A percentile compares a stretch with the other conserved stretches of the same genome.
phyloP scores from a whole-genome alignment of 2,797 vertebrate species.

The Pantherophis alleghaniensis region DNA sequence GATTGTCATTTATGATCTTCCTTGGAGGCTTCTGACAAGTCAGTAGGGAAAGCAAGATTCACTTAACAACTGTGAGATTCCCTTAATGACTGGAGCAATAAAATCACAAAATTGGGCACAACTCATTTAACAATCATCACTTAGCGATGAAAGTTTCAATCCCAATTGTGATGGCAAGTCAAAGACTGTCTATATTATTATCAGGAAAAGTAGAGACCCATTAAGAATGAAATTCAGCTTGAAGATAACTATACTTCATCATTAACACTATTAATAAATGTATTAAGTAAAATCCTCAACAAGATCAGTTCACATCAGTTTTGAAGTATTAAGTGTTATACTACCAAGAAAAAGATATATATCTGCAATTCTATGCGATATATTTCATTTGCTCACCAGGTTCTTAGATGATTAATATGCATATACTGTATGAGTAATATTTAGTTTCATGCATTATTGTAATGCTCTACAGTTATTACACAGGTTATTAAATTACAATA shows the following conservation, averaged over 20 bases:
- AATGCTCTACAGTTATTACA: not conserved
- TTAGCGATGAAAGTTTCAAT: not conserved
- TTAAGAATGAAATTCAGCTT: not conserved
- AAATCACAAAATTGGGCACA: not conserved
- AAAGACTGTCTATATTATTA: not conserved
- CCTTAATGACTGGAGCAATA: not conserved
- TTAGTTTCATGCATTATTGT: not conserved
- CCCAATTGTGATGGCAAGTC: not conserved
- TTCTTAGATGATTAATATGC: not conserved
- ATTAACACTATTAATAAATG: not conserved
- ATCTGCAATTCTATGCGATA: not conserved
- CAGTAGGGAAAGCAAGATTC: not conserved
- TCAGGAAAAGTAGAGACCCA: not conserved
- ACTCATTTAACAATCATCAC: no score
- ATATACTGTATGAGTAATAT: not conserved
- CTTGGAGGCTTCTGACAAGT: not conserved
- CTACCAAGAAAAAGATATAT: not conserved
- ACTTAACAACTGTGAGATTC: not conserved
- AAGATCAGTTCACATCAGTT: not conserved
- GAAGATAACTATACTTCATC: not conserved
- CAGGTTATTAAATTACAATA: not conserved
- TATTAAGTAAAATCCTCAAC: not conserved
- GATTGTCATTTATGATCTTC: not conserved
- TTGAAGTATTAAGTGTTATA: not conserved
- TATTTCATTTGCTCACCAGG: not conserved